Base-by-base conservation (phyloP, 2,113 vertebrate genomes). In the Chrysemys picta region DNA sequence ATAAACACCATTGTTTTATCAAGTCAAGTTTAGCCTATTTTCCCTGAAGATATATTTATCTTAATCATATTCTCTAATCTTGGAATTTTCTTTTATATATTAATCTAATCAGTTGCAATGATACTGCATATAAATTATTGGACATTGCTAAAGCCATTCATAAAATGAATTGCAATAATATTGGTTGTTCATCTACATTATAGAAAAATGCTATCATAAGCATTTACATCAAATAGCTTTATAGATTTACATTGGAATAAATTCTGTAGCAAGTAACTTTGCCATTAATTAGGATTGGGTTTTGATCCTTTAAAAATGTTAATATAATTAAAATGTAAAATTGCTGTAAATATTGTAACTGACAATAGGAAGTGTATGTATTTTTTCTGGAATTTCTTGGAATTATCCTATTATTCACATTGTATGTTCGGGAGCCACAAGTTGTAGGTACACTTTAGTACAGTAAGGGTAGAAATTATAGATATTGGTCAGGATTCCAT, bases 161-260 rank as follows among this genome's bases (percentile, higher is more conserved):
- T 76, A 35, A 72, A 56, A 45, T 90, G 4, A 27, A 93, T 89
- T 82, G 49, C 52, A 2, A 6, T 89, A 38, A 62, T 85, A 5
- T 29, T 52, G 35, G 9, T 25, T 53, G 11, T 3, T 76, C 85
- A 8, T 10, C 90, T 81, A 38, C n/a, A 16, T 6, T 38, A 25
- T 54, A 38, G 35, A 22, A 22, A 82, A 0, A 5, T 9, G n/a
- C 13, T 2, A 1, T 29, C 78, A 57, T 4, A 62, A 22, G 11
- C 14, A 91, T 38, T 72, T 38, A 62, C n/a, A 17, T 38, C n/a
- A 22, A 38, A n/a, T 38, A 38, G n/a, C n/a, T 53, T 2, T 29
- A 54, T 59, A 72, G 0, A 29, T 9, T 65, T 0, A 29, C n/a
- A 72, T 38, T 72, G 65, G 9, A 38, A 72, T 38, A 72, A 38